phyloP scores from a whole-genome alignment of 2,888 invertebrate species.

The Cyrtodaria siliqua region DNA sequence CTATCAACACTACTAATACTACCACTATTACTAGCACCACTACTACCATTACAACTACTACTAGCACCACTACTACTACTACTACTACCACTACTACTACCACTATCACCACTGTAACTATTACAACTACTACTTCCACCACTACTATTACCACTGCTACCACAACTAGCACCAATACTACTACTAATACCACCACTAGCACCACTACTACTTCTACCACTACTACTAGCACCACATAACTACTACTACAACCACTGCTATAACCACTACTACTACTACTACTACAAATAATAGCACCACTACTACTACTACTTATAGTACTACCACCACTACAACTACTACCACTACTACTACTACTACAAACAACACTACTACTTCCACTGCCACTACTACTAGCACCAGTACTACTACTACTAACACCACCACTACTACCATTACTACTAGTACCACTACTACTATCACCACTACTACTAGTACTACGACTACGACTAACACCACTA shows the following conservation, averaged over 20 bases:
- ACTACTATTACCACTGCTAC: constrained; percentile 3
- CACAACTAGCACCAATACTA: background rate
- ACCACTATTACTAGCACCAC: constrained; percentile 4
- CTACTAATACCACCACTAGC: background rate
- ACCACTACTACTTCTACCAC: constrained; percentile 1
- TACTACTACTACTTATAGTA: background rate
- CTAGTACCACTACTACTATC: too few relatives aligned
- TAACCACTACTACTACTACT: background rate
- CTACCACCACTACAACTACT: too few relatives aligned
- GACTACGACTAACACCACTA: too few relatives aligned
- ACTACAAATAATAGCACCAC: background rate
- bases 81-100: constrained; percentile 10
- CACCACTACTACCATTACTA: too few relatives aligned
- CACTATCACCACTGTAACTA: background rate
- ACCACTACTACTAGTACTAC: too few relatives aligned
- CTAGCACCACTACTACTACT: constrained; percentile 5
- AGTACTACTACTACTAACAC: too few relatives aligned
- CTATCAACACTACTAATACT: constrained; percentile 2
- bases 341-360: too few relatives aligned
- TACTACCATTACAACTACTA: background rate
- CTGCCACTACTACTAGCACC: too few relatives aligned
- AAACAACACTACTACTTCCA: too few relatives aligned
- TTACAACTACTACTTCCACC: background rate
- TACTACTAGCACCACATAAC: too few relatives aligned
- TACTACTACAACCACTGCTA: constrained; percentile 3